Base-by-base conservation (phyloP, 2,797 vertebrate genomes). In the Poecilia velifera region DNA sequence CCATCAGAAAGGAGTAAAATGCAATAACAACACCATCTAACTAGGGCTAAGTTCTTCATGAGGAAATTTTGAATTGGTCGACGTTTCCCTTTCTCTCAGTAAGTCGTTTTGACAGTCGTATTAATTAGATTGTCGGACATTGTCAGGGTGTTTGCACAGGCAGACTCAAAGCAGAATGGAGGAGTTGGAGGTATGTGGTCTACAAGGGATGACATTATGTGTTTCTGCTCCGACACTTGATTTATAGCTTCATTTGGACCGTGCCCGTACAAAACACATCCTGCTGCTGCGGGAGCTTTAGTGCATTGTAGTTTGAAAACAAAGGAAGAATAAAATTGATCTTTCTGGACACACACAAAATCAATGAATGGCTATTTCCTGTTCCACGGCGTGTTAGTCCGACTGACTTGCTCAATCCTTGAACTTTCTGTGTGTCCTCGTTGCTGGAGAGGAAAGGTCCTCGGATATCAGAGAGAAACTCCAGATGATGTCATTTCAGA, bases 281-380 rank as follows among this genome's bases (percentile, higher is more conserved):
- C 95, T 96, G 95, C 94, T 91, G 90, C 94, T 91, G 91, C 93
- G 84, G 88, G 89, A 90, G 94, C 93, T 94, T 94, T 95, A 93
- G 92, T 93, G 93, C 94, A 96, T 95, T 96, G 95, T 96, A 94
- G 94, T 95, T 93, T 90, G 94, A 95, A 96, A 96, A 96, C 96
- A 96, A 96, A 96, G 93, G 95, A 95, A 96, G 94, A 96, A 96
- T 95, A 93, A 95, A 96, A 96, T 96, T 95, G 96, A 97, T 97
- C 95, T 95, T 95, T 95, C 90, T 94, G 94, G 94, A 96, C 95
- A 95, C 95, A 94, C 94, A 93, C 92, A 94, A 96, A 96, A 97
- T 97, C 96, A 96, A 96, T 96, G 95, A 91, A 92, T 93, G 93
- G 94, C 94, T 94, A 96, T 96, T 96, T 96, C 95, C 96, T 95